Evolutionary conservation across 2,797 vertebrate genomes (phyloP).

Genomic region (Leuciscus waleckii): DNA sequence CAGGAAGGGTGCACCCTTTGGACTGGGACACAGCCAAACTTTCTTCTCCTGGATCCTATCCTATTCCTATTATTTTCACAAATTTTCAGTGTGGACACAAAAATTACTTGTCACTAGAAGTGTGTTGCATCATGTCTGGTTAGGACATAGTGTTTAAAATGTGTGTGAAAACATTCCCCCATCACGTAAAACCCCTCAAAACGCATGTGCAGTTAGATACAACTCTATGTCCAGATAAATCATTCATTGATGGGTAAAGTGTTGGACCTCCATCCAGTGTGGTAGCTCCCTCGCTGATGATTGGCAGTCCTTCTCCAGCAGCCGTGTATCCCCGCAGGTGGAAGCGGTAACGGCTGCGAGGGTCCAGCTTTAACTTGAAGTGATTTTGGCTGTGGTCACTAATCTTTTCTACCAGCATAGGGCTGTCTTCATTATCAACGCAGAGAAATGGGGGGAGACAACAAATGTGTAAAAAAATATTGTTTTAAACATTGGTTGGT

Average conservation of each 20-base stretch:
- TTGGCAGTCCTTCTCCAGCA: conserved; percentile 78
- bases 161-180: neutral
- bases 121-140: neutral
- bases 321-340: conserved; percentile 80
- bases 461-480: neutral
- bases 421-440: conserved; percentile 72
- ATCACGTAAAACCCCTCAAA: neutral
- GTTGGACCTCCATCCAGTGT: conserved; percentile 82
- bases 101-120: neutral
- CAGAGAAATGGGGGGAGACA: conserved; percentile 56
- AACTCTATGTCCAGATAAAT: neutral
- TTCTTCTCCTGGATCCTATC: too few species aligned
- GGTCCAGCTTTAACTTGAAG: conserved; percentile 79
- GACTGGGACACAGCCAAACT: too few species aligned
- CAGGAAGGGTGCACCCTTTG: too few species aligned
- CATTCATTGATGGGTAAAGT: conserved; percentile 4
- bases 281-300: conserved; percentile 80
- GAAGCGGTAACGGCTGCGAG: conserved; percentile 83
- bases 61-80: too few species aligned
- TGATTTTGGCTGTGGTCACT: conserved; percentile 66
- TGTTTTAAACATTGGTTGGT: neutral
- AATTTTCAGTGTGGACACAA: neutral
- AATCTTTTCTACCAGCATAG: conserved; percentile 72
- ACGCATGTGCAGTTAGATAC: neutral
- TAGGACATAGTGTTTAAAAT: neutral